phyloP scores from a whole-genome alignment of 2,797 vertebrate genomes.

The Hypotaenidia okinawae region DNA sequence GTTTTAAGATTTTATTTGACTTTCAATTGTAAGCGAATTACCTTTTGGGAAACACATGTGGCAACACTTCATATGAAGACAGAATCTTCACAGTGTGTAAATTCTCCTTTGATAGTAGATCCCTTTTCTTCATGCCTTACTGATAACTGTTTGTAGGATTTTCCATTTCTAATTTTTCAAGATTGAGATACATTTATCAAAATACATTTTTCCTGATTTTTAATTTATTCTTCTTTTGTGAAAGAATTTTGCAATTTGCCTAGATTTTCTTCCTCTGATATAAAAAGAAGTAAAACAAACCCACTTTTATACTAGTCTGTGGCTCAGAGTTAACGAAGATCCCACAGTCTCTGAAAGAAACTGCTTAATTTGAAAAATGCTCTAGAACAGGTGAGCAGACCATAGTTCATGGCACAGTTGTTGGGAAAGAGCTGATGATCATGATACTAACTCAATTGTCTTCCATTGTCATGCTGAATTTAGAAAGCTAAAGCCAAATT shows the following conservation, averaged over 20 bases:
- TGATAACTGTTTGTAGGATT: neutral
- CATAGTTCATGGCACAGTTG: neutral
- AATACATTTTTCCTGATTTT: neutral
- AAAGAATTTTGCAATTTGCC: neutral
- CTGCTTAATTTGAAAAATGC: neutral
- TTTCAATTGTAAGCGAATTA: conserved; percentile 1
- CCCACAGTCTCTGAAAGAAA: neutral
- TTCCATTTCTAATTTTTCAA: neutral
- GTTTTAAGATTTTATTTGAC: conserved; percentile 31
- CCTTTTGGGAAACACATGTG: conserved; percentile 6
- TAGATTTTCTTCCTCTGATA: neutral
- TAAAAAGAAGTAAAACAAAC: neutral
- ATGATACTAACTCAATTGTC: neutral
- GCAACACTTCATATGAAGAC: neutral
- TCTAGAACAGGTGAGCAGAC: neutral
- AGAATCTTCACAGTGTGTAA: neutral
- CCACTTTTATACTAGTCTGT: neutral
- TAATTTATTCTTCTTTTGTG: neutral
- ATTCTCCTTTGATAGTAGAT: neutral
- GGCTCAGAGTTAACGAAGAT: neutral
- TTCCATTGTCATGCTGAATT: neutral
- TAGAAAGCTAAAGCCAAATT: neutral
- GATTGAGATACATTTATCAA: neutral
- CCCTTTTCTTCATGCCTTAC: conserved; percentile 4
- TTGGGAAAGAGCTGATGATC: neutral